Conservation (phyloP, 2,797 vertebrate genomes). For the Sebastes goodei region DNA sequence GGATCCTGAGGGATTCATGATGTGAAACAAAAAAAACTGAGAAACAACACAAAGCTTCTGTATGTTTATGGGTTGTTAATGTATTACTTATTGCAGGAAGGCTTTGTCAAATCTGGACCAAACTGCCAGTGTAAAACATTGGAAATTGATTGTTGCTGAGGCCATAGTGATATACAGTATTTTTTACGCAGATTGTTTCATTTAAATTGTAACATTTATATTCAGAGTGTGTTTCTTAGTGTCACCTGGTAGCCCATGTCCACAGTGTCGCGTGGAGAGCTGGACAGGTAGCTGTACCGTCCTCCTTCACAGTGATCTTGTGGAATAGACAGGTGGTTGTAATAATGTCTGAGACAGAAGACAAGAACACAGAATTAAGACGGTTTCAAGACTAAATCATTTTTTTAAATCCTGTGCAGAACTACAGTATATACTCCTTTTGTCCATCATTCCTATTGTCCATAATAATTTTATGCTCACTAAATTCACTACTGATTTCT, state of each 20-base stretch:
- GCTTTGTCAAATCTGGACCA: background rate
- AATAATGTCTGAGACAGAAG: constrained; percentile 70
- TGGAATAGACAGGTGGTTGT: constrained; percentile 78
- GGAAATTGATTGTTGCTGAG: background rate
- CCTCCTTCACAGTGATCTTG: constrained; percentile 78
- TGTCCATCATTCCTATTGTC: background rate
- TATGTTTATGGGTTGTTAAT: background rate
- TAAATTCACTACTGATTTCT: background rate
- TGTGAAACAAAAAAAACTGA: background rate
- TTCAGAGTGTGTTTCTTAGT: background rate
- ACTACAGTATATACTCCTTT: background rate
- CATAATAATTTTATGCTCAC: background rate
- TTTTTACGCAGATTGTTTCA: background rate
- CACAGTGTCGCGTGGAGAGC: constrained; percentile 77
- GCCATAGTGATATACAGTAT: background rate
- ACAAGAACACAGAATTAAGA: constrained; percentile 2
- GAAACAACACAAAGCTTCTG: background rate
- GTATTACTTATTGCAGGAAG: background rate
- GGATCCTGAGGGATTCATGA: constrained; percentile 67
- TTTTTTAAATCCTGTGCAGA: background rate
- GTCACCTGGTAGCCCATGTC: constrained; percentile 76
- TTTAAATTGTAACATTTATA: background rate
- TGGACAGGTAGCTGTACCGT: constrained; percentile 79
- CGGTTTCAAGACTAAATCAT: background rate
- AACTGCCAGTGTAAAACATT: background rate